phyloP scores from a whole-genome alignment of 2,113 vertebrate genomes.

The Epinephelus cyanopodus region DNA sequence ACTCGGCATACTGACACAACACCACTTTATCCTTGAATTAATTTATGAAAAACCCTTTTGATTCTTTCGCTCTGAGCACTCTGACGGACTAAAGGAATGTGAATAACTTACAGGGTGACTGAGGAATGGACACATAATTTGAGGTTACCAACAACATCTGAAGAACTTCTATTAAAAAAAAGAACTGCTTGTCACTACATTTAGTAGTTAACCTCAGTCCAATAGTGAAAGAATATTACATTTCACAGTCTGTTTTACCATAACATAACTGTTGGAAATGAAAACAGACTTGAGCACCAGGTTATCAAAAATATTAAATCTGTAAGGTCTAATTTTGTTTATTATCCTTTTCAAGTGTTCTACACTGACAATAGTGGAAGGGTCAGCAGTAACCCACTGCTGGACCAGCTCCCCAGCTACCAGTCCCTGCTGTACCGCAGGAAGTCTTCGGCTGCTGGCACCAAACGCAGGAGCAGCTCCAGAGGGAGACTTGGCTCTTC shows the following conservation, averaged over 20 bases:
- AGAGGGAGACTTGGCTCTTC: constrained; percentile 55
- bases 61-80: too few species aligned
- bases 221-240: not conserved
- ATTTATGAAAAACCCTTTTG: too few species aligned
- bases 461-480: constrained; percentile 64
- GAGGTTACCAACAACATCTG: too few species aligned
- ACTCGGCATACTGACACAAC: too few species aligned
- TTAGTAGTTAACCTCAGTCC: not conserved
- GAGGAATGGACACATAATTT: too few species aligned
- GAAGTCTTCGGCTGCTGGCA: constrained; percentile 58
- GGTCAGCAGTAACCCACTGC: constrained; percentile 81
- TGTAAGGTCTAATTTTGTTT: not conserved
- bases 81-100: too few species aligned
- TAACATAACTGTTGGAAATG: not conserved
- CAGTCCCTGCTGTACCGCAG: constrained; percentile 87
- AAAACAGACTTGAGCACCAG: not conserved
- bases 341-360: constrained; percentile 75
- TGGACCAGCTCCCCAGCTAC: constrained; percentile 95
- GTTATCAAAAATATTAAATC: not conserved
- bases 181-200: too few species aligned
- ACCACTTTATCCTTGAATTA: too few species aligned
- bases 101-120: too few species aligned
- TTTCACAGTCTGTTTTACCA: not conserved
- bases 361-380: constrained; percentile 66
- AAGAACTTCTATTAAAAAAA: too few species aligned